A percentile compares a stretch with the other conserved stretches of the same genome.
Conservation (phyloP, 2,113 vertebrate species). For the Catagonus wagneri region DNA sequence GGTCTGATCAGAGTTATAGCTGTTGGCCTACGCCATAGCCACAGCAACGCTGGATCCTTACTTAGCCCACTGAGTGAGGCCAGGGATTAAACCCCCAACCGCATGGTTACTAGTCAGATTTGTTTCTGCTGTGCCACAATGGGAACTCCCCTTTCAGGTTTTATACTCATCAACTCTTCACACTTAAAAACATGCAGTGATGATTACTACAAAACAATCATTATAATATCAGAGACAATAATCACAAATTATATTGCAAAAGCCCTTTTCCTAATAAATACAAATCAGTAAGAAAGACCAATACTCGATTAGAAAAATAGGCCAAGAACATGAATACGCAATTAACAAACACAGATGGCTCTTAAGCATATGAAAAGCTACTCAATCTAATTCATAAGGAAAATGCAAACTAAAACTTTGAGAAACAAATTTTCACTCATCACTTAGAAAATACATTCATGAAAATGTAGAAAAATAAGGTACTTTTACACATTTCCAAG, state of each 20-base stretch:
- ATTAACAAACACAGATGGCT: background rate
- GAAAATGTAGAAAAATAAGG: background rate
- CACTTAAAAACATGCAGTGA: background rate
- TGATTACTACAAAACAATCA: background rate
- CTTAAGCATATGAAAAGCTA: background rate
- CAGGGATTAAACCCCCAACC: too few species aligned
- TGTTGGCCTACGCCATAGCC: too few species aligned
- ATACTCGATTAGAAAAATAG: background rate
- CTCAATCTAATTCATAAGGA: background rate
- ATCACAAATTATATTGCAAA: background rate
- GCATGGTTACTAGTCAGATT: too few species aligned
- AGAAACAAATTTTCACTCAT: background rate
- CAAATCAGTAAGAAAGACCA: background rate
- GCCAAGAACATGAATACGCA: background rate
- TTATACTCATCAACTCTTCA: background rate
- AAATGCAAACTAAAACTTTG: background rate
- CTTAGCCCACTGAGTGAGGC: too few species aligned
- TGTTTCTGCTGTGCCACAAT: too few species aligned
- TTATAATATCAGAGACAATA: background rate
- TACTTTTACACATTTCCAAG: background rate
- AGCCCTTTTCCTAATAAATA: slow-evolving; percentile 21
- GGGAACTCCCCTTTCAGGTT: background rate
- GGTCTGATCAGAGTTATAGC: too few species aligned
- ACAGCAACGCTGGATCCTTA: too few species aligned
- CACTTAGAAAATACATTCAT: background rate